Base-by-base conservation (phyloP, 2,113 vertebrate genomes). In the Neodontobutis hainanensis region DNA sequence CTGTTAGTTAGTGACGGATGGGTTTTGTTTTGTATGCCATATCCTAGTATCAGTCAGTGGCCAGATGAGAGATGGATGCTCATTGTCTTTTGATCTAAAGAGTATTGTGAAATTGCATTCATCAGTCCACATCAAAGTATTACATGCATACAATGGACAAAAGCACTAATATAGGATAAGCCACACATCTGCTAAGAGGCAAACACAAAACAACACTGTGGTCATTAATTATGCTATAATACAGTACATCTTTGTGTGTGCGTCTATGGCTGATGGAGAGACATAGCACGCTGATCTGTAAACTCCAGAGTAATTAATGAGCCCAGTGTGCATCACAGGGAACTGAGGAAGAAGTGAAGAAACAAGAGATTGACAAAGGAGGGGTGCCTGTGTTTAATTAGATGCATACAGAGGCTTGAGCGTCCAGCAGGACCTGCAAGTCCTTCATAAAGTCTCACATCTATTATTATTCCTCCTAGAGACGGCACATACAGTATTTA, bases 331-430 rank as follows among this genome's bases (percentile, higher is more conserved):
- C 71, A 71, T 82, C 78, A 61, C 74, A 65, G 71, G 68, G 65
- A 81, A 14, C 58, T 59, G 34, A 65, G 64, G 68, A 66, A 43
- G 73, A 64, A 61, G 49, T 52, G 43, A 47, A 56, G 35, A 53
- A 49, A 62, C 47, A 66, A 65, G 58, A 62, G 75, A n/a, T 65
- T 68, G 47, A 42, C 49, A 55, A 52, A 58, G 65, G 59, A 78
- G 70, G 73, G 75, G 55, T 27, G n/a, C 49, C 55, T 56, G 73
- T 78, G 83, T 86, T 90, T 90, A 87, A 90, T 91, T 87, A 89
- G 78, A 82, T 65, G 74, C 75, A 72, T 58, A 73, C 77, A 76
- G 84, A 77, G 73, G 64, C 68, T 56, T 44, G 64, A 52, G 36
- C 27, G 34, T 80, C 77, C 75, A 64, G 34, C 5, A 55, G 75